Base-by-base conservation (phyloP, 1,140 invertebrate genomes). In the Bombus balteatus region DNA sequence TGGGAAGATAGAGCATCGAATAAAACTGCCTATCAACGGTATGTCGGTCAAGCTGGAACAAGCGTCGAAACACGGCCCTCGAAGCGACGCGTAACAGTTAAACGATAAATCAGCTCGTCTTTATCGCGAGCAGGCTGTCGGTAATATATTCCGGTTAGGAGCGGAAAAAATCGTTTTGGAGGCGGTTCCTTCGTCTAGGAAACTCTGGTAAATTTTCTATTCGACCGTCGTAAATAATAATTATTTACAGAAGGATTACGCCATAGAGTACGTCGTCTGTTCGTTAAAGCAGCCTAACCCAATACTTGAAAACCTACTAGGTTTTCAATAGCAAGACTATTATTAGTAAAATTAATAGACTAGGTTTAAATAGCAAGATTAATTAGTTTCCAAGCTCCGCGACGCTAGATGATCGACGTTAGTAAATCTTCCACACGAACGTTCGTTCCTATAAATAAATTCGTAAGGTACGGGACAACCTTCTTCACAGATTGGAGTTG, bases 101-200 rank as follows among this genome's bases (percentile, higher is more conserved):
- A 74, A 75, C 83, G 83, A 85, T 85, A 85, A 85, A 85, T 85
- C 83, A 85, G 71, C n/a, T 57, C 12, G 78, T 41, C 22, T 85
- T 85, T 81, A 85, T 85, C 78, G 39, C 53, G 59, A 37, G 71
- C 6, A n/a, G 15, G 68, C 34, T 34, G 83, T 68, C 43, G 41
- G 83, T 81, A 81, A 85, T 84, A 80, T 80, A 84, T 84, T 84
- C 53, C 10, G 10, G 8, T 62, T 13, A 13, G 18, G 22, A 68
- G 43, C 34, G 32, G 1, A 47, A 71, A 85, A 80, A 80, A 68
- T 81, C 66, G 57, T 75, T 57, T 8, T 41, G 39, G 39, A 41
- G 75, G 82, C 62, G 82, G 71, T 72, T 25, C 43, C 71, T 62
- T 47, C 18, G 70, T 18, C 53, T 74, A 87, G 81, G 37, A 79